A percentile compares a stretch with the other conserved stretches of the same genome.
phyloP scores from a whole-genome alignment of 2,888 invertebrate species.

The Drosophila gaucha region DNA sequence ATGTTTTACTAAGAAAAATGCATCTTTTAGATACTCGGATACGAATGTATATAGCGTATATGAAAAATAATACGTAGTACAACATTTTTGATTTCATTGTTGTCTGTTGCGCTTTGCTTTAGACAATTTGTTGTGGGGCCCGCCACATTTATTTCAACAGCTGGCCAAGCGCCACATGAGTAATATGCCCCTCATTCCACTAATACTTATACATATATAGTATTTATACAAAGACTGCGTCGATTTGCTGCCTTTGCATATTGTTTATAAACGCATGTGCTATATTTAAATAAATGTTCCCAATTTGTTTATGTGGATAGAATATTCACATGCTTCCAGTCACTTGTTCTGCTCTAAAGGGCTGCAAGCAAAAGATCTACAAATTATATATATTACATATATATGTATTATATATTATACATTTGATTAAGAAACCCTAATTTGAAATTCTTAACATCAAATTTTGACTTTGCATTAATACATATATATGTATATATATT shows the following conservation, averaged over 20 bases:
- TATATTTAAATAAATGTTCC: constrained; percentile 70
- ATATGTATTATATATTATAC: too few relatives aligned
- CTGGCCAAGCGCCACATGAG: constrained; percentile 65
- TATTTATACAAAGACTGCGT: constrained; percentile 33
- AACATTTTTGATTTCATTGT: constrained; percentile 41
- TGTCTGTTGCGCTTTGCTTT: constrained; percentile 18
- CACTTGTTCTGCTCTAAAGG: constrained; percentile 16
- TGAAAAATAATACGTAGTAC: constrained; percentile 23
- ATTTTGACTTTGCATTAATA: too few relatives aligned
- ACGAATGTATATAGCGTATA: background rate
- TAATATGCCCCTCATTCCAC: constrained; percentile 25
- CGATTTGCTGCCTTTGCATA: constrained; percentile 48
- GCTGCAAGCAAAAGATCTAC: too few relatives aligned
- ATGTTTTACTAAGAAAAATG: constrained; percentile 35
- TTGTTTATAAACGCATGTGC: constrained; percentile 74
- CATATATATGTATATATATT: too few relatives aligned
- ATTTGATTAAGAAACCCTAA: too few relatives aligned
- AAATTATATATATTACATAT: too few relatives aligned
- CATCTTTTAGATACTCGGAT: constrained; percentile 20
- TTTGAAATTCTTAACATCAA: too few relatives aligned
- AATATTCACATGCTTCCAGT: constrained; percentile 18
- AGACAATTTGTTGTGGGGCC: constrained; percentile 10
- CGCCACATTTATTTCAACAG: constrained; percentile 49
- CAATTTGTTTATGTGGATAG: constrained; percentile 48
- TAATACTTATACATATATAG: too few relatives aligned